Conservation (phyloP, 2,113 vertebrate genomes). For the Sinocyclocheilus anshuiensis region DNA sequence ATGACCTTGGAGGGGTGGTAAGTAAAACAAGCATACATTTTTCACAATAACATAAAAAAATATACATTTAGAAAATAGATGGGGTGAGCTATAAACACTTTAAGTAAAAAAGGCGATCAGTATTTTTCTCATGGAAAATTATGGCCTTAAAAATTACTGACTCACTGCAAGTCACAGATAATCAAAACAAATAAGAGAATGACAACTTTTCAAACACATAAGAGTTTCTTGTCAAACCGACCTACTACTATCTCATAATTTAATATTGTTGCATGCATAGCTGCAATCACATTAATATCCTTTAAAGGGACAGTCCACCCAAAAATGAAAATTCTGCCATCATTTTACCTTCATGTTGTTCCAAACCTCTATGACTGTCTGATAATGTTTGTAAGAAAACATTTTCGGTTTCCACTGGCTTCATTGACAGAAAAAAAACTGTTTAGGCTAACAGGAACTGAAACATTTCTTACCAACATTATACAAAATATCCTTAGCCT, state of each 20-base stretch:
- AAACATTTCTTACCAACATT: background rate
- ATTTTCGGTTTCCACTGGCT: background rate
- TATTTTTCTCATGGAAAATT: background rate
- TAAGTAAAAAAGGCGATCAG: background rate
- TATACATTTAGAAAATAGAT: background rate
- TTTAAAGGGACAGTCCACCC: too few species aligned
- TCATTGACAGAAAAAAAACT: background rate
- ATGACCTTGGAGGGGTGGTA: background rate
- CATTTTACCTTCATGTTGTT: too few species aligned
- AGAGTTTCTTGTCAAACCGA: background rate
- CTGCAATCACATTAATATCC: slow-evolving; percentile 18
- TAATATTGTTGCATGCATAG: background rate
- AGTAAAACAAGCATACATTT: background rate
- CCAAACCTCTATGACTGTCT: too few species aligned
- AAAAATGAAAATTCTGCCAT: too few species aligned
- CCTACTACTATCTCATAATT: background rate
- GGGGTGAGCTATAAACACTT: background rate
- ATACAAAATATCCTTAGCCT: background rate
- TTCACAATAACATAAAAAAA: background rate
- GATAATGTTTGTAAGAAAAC: background rate
- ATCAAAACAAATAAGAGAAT: background rate
- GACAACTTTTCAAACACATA: background rate
- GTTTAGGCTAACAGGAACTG: background rate
- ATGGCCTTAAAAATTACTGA: background rate
- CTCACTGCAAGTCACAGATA: background rate